These are phyloP conservation scores for Datnioides undecimradiatus DNA, from an alignment of 2,113 vertebrate genomes.

Conservation along the genomic window DNA sequence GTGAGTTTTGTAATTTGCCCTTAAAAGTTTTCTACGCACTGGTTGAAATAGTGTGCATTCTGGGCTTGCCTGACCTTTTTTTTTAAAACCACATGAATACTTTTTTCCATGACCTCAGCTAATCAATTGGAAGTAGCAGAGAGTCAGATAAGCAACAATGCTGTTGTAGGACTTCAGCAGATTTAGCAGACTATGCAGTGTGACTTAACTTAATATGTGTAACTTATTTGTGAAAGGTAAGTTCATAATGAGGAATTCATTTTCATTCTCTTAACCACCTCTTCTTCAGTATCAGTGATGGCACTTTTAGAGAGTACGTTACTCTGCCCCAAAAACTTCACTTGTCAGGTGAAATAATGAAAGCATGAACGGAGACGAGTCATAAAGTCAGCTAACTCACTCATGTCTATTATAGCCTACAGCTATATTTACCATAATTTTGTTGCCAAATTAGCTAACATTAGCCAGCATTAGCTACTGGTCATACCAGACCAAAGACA, in stretches of 20 bases:
- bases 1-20: neutral
- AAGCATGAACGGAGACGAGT: neutral
- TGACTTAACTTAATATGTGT: neutral
- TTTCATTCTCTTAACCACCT: neutral
- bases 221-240: slow-evolving; percentile 3
- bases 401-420: neutral
- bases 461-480: neutral
- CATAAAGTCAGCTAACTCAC: neutral
- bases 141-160: slow-evolving; percentile 13
- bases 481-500: no score
- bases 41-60: neutral
- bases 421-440: neutral
- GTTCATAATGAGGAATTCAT: neutral
- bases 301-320: neutral
- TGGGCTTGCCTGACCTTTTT: neutral
- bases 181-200: neutral
- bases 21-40: neutral
- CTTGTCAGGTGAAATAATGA: neutral
- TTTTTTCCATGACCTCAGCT: slow-evolving; percentile 3
- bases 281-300: neutral
- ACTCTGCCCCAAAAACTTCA: neutral
- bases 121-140: neutral
- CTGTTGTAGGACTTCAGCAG: neutral
- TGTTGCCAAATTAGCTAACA: neutral
- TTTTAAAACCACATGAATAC: neutral